Evolutionary conservation across 2,797 vertebrate genomes (phyloP).

Genomic region (Lates japonicus): DNA sequence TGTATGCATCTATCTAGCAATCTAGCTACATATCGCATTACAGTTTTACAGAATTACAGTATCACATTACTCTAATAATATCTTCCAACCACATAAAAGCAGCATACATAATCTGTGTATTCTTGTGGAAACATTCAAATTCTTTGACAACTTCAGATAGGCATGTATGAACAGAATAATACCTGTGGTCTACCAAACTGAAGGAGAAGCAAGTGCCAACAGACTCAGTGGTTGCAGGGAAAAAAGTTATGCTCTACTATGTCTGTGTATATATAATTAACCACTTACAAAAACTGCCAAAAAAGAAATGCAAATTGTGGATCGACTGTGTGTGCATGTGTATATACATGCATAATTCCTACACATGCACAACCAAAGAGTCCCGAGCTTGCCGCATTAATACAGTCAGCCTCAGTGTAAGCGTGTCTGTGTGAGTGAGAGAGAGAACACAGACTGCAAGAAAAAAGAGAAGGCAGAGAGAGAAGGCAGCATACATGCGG

Average conservation of each 20-base stretch:
- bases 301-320: neutral
- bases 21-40: neutral
- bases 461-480: slow-evolving; percentile 24
- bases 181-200: slow-evolving; percentile 7
- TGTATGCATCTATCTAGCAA: neutral
- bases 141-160: slow-evolving; percentile 19
- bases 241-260: neutral
- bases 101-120: neutral
- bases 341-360: slow-evolving; percentile 15
- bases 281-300: neutral
- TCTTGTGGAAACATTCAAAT: slow-evolving; percentile 18
- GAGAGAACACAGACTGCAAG: neutral
- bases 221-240: slow-evolving; percentile 8
- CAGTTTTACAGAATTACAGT: neutral
- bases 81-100: slow-evolving; percentile 9
- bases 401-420: slow-evolving; percentile 32
- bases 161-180: slow-evolving; percentile 30
- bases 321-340: slow-evolving; percentile 18
- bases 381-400: slow-evolving; percentile 46
- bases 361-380: too few species aligned
- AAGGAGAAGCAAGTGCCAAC: slow-evolving; percentile 8
- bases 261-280: slow-evolving; percentile 8
- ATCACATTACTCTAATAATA: neutral
- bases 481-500: slow-evolving; percentile 51
- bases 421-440: slow-evolving; percentile 9